phyloP scores from a whole-genome alignment of 1,140 invertebrate genomes.

The Drosophila jambulina region DNA sequence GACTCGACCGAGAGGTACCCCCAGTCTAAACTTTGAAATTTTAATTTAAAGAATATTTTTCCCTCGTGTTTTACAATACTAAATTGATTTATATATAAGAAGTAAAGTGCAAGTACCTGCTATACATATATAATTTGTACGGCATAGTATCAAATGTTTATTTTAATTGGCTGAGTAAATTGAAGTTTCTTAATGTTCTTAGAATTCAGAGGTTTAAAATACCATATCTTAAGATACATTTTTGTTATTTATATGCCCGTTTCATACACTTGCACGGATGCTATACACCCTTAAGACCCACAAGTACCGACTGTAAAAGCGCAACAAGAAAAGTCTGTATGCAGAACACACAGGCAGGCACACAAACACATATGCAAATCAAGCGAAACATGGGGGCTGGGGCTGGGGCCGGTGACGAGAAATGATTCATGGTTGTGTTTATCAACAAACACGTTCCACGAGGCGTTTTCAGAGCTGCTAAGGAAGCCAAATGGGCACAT shows the following conservation, averaged over 20 bases:
- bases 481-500: constrained; percentile 69
- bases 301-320: constrained; percentile 52
- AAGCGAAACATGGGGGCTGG: constrained; percentile 53
- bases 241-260: not conserved
- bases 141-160: too few relatives aligned
- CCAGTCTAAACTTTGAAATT: not conserved
- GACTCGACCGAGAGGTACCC: constrained; percentile 3
- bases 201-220: not conserved
- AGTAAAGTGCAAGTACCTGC: too few relatives aligned
- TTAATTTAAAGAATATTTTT: not conserved
- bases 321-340: constrained; percentile 69
- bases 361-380: constrained; percentile 67
- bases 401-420: constrained; percentile 48
- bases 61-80: not conserved
- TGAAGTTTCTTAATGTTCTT: not conserved
- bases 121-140: not conserved
- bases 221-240: not conserved
- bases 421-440: constrained; percentile 82
- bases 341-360: constrained; percentile 23
- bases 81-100: not conserved
- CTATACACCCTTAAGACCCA: constrained; percentile 1
- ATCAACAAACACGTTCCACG: constrained; percentile 81
- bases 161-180: not conserved
- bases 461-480: constrained; percentile 57
- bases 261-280: not conserved